These are phyloP conservation scores for Sebastes trivittatus DNA, from an alignment of 2,797 vertebrate species.

Conservation along the genomic window DNA sequence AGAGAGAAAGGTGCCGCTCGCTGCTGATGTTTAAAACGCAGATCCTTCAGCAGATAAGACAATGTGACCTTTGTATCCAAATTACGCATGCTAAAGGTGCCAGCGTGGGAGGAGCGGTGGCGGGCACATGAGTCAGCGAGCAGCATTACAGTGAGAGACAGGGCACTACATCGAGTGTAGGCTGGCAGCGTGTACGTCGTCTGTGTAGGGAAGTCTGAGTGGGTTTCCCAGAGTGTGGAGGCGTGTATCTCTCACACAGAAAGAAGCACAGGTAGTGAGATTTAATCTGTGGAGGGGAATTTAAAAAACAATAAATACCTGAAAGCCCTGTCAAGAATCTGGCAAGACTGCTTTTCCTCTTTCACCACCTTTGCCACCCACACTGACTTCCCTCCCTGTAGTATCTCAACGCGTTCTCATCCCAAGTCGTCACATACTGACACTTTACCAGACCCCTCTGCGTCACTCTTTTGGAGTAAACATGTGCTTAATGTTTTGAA, in stretches of 20 bases:
- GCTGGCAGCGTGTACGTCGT: not conserved
- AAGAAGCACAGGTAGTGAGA: not conserved
- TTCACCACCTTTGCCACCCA: conserved; percentile 14
- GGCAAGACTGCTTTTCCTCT: conserved; percentile 10
- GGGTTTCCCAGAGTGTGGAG: not conserved
- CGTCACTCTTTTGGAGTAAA: too few relatives aligned
- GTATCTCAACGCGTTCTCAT: too few relatives aligned
- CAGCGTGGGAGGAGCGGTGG: conserved; percentile 29
- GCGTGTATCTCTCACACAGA: not conserved
- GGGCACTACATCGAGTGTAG: not conserved
- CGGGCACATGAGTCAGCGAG: conserved; percentile 36
- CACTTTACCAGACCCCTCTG: too few relatives aligned
- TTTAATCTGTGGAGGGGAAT: conserved; percentile 6
- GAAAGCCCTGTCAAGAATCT: conserved; percentile 22
- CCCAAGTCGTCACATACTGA: too few relatives aligned
- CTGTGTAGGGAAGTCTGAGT: not conserved
- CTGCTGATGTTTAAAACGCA: not conserved
- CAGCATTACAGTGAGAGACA: not conserved
- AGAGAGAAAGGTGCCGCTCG: not conserved
- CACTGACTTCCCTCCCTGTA: not conserved
- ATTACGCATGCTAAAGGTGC: conserved; percentile 28
- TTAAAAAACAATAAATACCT: not conserved
- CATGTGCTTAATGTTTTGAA: too few relatives aligned
- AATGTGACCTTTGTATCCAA: conserved; percentile 66
- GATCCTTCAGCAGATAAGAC: conserved; percentile 42